Evolutionary conservation across 1,140 invertebrate genomes (phyloP).

Genomic region (Psix sp.): DNA sequence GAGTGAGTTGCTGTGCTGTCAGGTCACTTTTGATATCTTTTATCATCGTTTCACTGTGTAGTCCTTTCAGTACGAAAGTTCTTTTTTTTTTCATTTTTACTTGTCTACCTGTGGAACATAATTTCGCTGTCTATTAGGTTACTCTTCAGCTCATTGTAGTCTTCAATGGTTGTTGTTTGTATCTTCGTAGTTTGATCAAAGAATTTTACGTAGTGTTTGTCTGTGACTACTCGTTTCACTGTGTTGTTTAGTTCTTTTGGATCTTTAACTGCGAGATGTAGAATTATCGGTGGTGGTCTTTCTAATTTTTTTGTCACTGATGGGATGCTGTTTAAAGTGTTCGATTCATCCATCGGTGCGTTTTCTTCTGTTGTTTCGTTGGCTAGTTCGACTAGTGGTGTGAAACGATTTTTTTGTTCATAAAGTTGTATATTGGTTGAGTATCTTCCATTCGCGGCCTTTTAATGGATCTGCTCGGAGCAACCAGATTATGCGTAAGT

Average conservation of each 20-base stretch:
- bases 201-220: conserved; percentile 23
- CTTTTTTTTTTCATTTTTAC: conserved; percentile 19
- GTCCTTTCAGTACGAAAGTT: conserved; percentile 27
- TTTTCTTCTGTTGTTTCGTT: no score
- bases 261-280: conserved; percentile 4
- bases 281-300: conserved; percentile 22
- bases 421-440: no score
- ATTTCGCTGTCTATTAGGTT: conserved; percentile 8
- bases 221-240: background rate
- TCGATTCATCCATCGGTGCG: no score
- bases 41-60: conserved; percentile 20
- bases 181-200: conserved; percentile 12
- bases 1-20: background rate
- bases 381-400: no score
- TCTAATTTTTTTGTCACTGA: background rate
- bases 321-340: no score
- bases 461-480: no score
- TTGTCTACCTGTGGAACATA: conserved; percentile 22
- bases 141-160: conserved; percentile 1
- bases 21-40: conserved; percentile 40
- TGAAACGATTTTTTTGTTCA: no score
- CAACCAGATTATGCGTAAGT: no score
- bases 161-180: background rate
- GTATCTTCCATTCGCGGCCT: no score
- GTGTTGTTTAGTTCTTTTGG: conserved; percentile 4